Evolutionary conservation across 2,113 vertebrate genomes (phyloP).

Genomic region (Psittacula cyanocephala): DNA sequence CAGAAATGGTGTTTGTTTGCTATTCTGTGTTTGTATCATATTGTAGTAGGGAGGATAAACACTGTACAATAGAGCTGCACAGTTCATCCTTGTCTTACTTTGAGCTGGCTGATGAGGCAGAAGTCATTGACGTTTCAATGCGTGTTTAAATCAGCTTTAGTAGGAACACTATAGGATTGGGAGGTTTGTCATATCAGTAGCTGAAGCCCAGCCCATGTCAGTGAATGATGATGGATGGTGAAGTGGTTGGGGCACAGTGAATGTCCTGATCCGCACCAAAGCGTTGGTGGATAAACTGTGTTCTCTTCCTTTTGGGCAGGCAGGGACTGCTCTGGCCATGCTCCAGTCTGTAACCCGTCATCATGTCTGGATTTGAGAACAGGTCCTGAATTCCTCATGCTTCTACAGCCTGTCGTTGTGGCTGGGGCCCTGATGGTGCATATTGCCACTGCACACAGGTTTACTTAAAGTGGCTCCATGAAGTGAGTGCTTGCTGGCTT

Average conservation of each 20-base stretch:
- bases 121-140: background rate
- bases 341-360: background rate
- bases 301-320: background rate
- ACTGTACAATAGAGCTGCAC: background rate
- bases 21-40: background rate
- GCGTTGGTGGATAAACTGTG: background rate
- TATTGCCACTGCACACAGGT: background rate
- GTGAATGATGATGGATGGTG: background rate
- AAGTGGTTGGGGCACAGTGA: background rate
- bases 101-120: background rate
- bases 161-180: background rate
- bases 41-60: background rate
- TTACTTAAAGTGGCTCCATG: background rate
- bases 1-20: background rate
- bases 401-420: background rate
- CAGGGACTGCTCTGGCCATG: background rate
- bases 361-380: background rate
- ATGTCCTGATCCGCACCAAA: background rate
- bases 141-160: background rate
- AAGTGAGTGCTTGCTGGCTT: background rate
- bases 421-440: background rate
- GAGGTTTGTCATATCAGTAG: background rate
- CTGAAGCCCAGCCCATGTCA: background rate
- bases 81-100: background rate
- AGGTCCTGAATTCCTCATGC: background rate